Percentiles rank a stretch among this genome's conserved stretches.
Evolutionary conservation across 2,113 vertebrate species (phyloP).

Genomic region (Barbus barbus): DNA sequence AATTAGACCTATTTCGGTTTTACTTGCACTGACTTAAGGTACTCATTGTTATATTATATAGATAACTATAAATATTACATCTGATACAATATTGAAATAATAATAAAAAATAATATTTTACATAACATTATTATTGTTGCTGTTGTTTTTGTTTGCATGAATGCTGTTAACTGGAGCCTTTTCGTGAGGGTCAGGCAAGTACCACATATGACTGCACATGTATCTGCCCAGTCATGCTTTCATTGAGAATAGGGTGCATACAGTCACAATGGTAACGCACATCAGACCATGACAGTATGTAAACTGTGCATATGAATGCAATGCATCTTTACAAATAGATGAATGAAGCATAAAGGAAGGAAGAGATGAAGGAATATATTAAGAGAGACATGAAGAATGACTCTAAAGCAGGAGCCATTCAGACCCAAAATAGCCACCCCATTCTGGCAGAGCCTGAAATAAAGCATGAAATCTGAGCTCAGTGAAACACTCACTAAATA

Average conservation of each 20-base stretch:
- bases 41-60: too few species aligned
- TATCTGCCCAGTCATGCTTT: conserved; percentile 13
- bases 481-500: conserved; percentile 67
- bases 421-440: conserved; percentile 72
- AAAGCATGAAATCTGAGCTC: conserved; percentile 76
- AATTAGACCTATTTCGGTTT: too few species aligned
- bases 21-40: too few species aligned
- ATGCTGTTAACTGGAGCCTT: neutral
- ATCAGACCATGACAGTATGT: neutral
- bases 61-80: too few species aligned
- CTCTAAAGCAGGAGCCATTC: conserved; percentile 48
- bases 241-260: neutral
- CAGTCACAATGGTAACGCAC: neutral
- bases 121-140: too few species aligned
- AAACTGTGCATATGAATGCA: neutral
- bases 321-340: neutral
- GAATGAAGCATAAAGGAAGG: neutral
- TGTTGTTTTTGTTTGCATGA: neutral
- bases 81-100: too few species aligned
- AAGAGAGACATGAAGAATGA: neutral
- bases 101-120: too few species aligned
- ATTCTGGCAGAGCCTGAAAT: conserved; percentile 75
- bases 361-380: neutral
- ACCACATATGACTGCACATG: neutral
- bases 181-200: neutral